Evolutionary conservation across 2,797 vertebrate species (phyloP), one percentile per base, ranked within the genome.

Genomic region (Ammospiza maritima): DNA sequence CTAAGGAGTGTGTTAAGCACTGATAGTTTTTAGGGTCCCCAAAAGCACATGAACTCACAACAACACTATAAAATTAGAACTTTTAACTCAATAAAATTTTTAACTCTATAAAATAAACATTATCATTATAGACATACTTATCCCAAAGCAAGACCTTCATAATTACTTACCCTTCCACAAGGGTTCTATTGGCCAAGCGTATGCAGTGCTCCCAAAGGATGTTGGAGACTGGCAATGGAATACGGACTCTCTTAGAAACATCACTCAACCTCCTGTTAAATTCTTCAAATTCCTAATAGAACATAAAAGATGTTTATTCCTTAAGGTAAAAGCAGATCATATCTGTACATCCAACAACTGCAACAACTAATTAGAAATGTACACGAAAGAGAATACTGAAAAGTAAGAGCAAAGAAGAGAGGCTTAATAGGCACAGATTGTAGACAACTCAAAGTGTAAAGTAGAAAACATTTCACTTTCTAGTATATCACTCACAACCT

Each of bases 201-300:
- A 99, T 99, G 97, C 99, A 99, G 96, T 99, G 99, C 91, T 99
- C 99, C 99, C 99, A 99, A 79, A 99, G 98, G 88, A 99, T 99
- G 84, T 99, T 99, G 96, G 99, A 99, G 88, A 99, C 99, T 1
- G 99, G 98, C 92, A 99, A 96, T 3, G 99, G 99, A 96, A 99
- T 99, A 83, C 99, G 99, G 57, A 99, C 99, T 65, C 98, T 98
- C 97, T 98, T 99, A 84, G 99, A 99, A 92, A 99, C 98, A 14
- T 99, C 99, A 6, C 93, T 98, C 94, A 99, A 97, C 51, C 98
- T 98, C 96, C 98, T 98, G 97, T 99, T 99, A 93, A 99, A 99
- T 78, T 98, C 98, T 92, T 99, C 99, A 97, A 99, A 99, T 97
- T 99, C 99, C 99, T 99, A 97, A 65, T 60, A 84, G 85, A 90